phyloP scores from a whole-genome alignment of 2,888 invertebrate species.

The Beris morrisii region DNA sequence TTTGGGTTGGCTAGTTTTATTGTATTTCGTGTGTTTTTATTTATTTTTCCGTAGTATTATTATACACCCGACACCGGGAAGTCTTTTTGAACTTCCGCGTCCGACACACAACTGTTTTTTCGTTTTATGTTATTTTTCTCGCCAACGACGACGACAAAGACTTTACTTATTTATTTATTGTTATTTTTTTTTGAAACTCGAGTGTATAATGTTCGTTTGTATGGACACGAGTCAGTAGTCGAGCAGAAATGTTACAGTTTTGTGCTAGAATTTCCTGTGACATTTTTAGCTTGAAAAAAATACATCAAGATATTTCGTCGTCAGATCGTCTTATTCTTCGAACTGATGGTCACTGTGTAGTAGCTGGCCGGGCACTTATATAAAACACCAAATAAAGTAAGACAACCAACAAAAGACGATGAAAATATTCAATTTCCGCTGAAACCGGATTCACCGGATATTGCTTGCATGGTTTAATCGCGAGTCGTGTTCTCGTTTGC shows the following conservation, averaged over 20 bases:
- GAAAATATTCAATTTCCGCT: constrained; percentile 46
- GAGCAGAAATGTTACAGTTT: too few species aligned
- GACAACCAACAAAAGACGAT: constrained; percentile 25
- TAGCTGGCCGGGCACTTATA: background rate
- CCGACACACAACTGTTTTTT: too few species aligned
- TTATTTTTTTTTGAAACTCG: too few species aligned
- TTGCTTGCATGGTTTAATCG: constrained; percentile 40
- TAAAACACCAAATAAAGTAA: constrained; percentile 25
- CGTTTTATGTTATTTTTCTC: too few species aligned
- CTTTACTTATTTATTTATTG: too few species aligned
- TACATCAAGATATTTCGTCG: background rate
- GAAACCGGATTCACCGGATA: constrained; percentile 47
- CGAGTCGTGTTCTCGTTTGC: constrained; percentile 24
- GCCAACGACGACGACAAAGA: too few species aligned
- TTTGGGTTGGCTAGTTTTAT: background rate
- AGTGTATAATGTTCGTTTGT: too few species aligned
- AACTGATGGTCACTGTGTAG: background rate
- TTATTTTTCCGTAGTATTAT: too few species aligned
- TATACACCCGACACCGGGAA: constrained; percentile 19
- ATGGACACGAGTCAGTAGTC: too few species aligned
- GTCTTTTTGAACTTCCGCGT: constrained; percentile 10
- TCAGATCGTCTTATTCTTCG: background rate
- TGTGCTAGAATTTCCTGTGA: too few species aligned
- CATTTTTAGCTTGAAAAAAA: too few species aligned
- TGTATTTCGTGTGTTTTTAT: background rate